Conservation (phyloP, 2,113 vertebrate genomes). For the Anarhynchus alexandrinus region DNA sequence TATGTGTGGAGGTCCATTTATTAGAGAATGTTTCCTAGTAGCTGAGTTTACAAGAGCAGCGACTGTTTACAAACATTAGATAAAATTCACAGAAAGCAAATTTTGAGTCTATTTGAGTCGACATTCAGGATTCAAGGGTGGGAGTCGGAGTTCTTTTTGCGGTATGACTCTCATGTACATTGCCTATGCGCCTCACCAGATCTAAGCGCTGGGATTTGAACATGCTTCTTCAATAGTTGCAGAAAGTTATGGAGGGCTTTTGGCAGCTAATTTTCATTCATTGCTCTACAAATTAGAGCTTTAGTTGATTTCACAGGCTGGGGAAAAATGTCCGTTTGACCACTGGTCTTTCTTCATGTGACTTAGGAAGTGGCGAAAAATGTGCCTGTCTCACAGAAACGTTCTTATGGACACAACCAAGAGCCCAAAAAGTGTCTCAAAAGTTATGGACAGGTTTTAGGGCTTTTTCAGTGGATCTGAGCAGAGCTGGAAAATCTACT, state of each 20-base stretch:
- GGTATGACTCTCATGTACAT: not conserved
- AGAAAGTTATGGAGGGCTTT: not conserved
- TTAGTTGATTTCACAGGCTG: not conserved
- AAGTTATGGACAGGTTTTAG: not conserved
- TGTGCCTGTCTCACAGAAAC: not conserved
- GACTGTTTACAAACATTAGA: not conserved
- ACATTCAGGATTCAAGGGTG: not conserved
- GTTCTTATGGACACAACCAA: not conserved
- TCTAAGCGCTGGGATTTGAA: not conserved
- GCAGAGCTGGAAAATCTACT: not conserved
- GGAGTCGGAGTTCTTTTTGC: not conserved
- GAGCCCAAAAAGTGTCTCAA: not conserved
- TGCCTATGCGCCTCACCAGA: not conserved
- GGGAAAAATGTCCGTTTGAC: not conserved
- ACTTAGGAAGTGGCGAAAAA: not conserved
- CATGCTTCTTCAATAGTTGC: not conserved
- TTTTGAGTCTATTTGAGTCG: not conserved
- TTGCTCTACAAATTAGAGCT: not conserved
- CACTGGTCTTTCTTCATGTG: not conserved
- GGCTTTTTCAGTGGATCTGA: not conserved
- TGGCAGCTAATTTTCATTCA: not conserved
- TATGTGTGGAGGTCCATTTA: not conserved
- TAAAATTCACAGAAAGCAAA: not conserved
- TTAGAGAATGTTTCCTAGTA: not conserved
- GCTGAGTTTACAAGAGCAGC: not conserved